Evolutionary conservation across 2,113 vertebrate genomes (phyloP), one percentile per base, ranked within the genome.

Genomic region (Indri indri): DNA sequence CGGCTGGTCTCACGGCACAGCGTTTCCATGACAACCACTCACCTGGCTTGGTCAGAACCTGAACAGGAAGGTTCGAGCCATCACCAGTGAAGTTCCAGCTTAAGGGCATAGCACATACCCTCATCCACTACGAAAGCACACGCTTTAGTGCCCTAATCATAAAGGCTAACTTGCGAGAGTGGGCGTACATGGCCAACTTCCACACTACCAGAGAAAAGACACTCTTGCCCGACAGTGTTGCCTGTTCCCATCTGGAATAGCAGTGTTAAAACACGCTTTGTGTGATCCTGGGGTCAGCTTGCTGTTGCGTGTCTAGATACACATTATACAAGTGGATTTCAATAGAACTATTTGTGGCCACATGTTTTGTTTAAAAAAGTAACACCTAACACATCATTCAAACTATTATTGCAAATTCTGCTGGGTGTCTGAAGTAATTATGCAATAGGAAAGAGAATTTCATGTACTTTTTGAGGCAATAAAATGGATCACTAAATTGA

Each of bases 21-120:
- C 4, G 16, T 73, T 79, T 34, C 86, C 82, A 20, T 6, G 23
- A 5, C 34, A 81, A 6, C 61, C 40, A 18, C 6, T 40, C 3
- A 63, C 20, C 13, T 23, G 11, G 2, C 66, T 73, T 82, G 65
- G 34, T 34, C 40, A 47, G 40, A 66, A 23, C 10, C 7, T 10
- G 7, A 37, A 13, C 27, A 4, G 0, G 13, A 52, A 42, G 14
- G 17, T 32, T 20, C 2, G 20, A 13, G 3, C 32, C 25, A 1
- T n/a, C 10, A 5, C 13, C 34, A 8, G 8, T 8, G 68, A 40
- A 5, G 32, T 42, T 17, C 20, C 14, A 2, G 11, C 45, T 42
- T 9, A 16, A 32, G 65, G n/a, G 50, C 14, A 23, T 10, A 4
- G 40, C 0, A 0, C 0, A 0, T 0, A 5, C 4, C 7, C 50